These are phyloP conservation scores for Oreohelix idahoensis DNA, from an alignment of 1,140 invertebrate species.

Conservation along the genomic window DNA sequence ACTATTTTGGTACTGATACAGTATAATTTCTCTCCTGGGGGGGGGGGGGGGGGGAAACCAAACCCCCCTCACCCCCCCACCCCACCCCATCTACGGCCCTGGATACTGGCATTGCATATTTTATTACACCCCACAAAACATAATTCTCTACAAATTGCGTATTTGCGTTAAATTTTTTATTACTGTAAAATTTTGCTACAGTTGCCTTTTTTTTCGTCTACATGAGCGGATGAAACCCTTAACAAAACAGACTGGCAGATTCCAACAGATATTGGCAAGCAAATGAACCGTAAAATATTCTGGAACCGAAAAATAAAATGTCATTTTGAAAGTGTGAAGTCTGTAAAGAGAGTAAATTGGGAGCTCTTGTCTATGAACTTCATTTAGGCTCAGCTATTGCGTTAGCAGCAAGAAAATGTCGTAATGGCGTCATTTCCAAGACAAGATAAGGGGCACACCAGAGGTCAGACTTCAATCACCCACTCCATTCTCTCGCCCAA, in stretches of 20 bases:
- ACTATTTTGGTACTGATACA: too few species aligned
- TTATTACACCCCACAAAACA: too few species aligned
- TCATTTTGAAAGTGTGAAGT: not conserved
- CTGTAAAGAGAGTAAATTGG: not conserved
- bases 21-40: too few species aligned
- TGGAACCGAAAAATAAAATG: not conserved
- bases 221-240: not conserved
- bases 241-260: not conserved
- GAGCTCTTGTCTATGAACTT: not conserved
- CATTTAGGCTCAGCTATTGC: not conserved
- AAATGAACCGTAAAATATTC: constrained; percentile 25
- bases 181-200: too few species aligned
- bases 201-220: too few species aligned
- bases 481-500: constrained; percentile 24
- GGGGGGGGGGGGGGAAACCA: too few species aligned
- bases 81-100: too few species aligned
- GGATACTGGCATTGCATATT: too few species aligned
- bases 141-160: too few species aligned
- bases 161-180: too few species aligned
- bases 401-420: not conserved
- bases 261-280: constrained; percentile 16
- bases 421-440: constrained; percentile 26
- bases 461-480: constrained; percentile 36
- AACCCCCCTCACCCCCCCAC: too few species aligned
- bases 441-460: constrained; percentile 1